Percentiles rank a stretch among this genome's conserved stretches.
These are phyloP conservation scores for Schizaphis graminum DNA, from an alignment of 2,888 invertebrate species.

Conservation along the genomic window DNA sequence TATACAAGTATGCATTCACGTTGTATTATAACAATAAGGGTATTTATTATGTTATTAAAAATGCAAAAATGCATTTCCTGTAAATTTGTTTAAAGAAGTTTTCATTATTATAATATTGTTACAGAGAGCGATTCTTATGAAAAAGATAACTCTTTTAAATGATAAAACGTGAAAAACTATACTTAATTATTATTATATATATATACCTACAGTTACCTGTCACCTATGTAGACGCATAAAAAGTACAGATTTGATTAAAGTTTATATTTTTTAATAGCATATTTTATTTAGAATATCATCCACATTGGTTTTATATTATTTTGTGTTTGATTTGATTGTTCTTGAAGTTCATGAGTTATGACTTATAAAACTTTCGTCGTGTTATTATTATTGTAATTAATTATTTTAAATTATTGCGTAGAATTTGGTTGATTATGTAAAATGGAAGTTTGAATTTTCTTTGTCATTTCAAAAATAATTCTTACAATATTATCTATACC, in stretches of 20 bases:
- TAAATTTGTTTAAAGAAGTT: conserved; percentile 1
- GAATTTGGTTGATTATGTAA: neutral
- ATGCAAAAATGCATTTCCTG: neutral
- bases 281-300: neutral
- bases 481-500: too few species aligned
- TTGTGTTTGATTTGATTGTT: neutral
- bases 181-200: neutral
- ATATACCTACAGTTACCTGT: too few species aligned
- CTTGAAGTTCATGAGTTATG: neutral
- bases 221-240: neutral
- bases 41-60: neutral
- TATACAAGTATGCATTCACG: neutral
- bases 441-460: neutral
- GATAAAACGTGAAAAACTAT: neutral
- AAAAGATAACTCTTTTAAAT: neutral
- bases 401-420: neutral
- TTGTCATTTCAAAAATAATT: too few species aligned
- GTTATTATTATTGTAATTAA: neutral
- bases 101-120: neutral
- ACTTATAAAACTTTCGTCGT: neutral
- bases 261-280: neutral
- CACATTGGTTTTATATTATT: neutral
- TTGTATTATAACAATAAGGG: neutral
- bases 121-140: neutral
- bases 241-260: neutral